These are phyloP conservation scores for Chelon labrosus DNA, from an alignment of 2,797 vertebrate species.

Conservation along the genomic window DNA sequence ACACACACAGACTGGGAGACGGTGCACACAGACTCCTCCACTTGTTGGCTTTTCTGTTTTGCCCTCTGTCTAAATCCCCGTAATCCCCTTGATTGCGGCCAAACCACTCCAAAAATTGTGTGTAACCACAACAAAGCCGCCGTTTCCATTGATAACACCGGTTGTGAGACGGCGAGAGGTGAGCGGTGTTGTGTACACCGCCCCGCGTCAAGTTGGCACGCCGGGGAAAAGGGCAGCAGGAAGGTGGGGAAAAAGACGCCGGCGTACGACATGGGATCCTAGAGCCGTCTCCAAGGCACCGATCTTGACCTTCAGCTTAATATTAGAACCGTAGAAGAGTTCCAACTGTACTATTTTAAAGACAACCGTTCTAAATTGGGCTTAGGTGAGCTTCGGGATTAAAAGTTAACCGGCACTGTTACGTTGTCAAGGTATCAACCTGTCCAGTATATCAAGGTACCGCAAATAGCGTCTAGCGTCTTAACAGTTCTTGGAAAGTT, in stretches of 20 bases:
- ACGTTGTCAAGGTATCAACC: slow-evolving; percentile 32
- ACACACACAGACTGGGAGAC: neutral
- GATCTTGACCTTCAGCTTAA: slow-evolving; percentile 52
- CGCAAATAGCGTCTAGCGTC: neutral
- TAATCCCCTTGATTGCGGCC: slow-evolving; percentile 72
- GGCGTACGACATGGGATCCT: neutral
- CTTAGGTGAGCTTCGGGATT: slow-evolving; percentile 54
- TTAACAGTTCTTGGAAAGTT: slow-evolving; percentile 45
- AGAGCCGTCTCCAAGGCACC: slow-evolving; percentile 1
- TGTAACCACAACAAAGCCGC: slow-evolving; percentile 63
- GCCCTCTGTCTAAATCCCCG: slow-evolving; percentile 48
- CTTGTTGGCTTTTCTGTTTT: slow-evolving; percentile 65
- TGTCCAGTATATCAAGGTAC: neutral
- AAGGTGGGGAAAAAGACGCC: neutral
- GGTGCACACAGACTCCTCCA: slow-evolving; percentile 18
- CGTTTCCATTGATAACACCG: slow-evolving; percentile 67
- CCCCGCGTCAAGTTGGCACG: neutral
- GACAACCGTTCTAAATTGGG: slow-evolving; percentile 53
- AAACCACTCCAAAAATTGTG: slow-evolving; percentile 59
- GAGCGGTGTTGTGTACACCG: slow-evolving; percentile 42
- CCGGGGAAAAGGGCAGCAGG: neutral
- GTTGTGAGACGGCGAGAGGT: slow-evolving; percentile 16
- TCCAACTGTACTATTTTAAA: slow-evolving; percentile 55
- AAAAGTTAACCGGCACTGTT: slow-evolving; percentile 49
- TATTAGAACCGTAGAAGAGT: slow-evolving; percentile 30